phyloP scores from a whole-genome alignment of 2,888 invertebrate genomes.

The Macrophya annulata region DNA sequence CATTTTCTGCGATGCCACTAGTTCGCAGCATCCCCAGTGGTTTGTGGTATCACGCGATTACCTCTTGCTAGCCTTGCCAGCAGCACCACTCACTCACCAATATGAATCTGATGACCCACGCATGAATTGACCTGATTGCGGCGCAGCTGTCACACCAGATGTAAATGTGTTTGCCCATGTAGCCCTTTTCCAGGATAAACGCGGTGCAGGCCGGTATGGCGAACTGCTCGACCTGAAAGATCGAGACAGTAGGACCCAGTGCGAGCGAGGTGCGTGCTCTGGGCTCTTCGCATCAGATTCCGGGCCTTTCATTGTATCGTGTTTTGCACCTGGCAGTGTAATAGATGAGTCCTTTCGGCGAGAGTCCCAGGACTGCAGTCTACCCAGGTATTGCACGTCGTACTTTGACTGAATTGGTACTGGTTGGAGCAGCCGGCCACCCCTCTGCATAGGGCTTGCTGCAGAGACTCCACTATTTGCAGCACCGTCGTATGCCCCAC shows the following conservation, averaged over 20 bases:
- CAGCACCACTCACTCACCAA: background rate
- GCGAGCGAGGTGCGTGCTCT: background rate
- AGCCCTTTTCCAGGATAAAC: background rate
- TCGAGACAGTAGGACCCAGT: background rate
- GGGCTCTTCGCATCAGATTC: background rate
- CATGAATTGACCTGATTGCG: background rate
- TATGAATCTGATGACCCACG: constrained; percentile 2
- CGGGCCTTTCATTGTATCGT: no score
- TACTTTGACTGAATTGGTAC: background rate
- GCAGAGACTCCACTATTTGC: background rate
- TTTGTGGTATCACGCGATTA: constrained; percentile 45
- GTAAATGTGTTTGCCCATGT: constrained; percentile 46
- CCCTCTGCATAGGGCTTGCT: background rate
- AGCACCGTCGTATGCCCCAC: background rate
- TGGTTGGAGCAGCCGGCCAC: background rate
- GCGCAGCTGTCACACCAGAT: background rate
- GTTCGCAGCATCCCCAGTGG: constrained; percentile 45
- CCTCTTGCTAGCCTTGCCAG: background rate
- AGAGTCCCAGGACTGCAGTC: background rate
- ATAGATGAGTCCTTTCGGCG: background rate
- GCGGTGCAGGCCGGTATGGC: background rate
- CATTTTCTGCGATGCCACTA: constrained; percentile 38
- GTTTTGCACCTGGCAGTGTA: background rate
- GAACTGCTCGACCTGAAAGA: background rate
- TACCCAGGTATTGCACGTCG: background rate